A percentile compares a stretch with the other conserved stretches of the same genome.
phyloP scores from a whole-genome alignment of 2,888 invertebrate genomes.

The Stratiomys singularior region DNA sequence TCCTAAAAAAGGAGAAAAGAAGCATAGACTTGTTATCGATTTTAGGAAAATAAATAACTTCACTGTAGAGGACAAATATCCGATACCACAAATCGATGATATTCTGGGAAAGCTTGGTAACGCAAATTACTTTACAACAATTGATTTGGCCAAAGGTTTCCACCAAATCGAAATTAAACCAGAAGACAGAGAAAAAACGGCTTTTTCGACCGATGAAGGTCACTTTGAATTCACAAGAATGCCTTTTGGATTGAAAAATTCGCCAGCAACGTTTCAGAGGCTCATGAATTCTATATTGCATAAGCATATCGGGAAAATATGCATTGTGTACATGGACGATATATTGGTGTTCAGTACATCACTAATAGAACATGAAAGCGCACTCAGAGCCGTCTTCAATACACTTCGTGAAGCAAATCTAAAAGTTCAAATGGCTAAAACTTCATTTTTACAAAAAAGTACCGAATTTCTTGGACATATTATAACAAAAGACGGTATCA shows the following conservation, averaged over 20 bases:
- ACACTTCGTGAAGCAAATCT: conserved; percentile 53
- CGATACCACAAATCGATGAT: conserved; percentile 46
- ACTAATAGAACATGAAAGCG: conserved; percentile 55
- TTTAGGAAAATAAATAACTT: conserved; percentile 48
- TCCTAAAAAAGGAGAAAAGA: background rate
- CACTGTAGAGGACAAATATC: conserved; percentile 27
- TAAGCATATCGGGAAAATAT: conserved; percentile 52
- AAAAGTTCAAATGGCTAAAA: conserved; percentile 54
- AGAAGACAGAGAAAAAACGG: conserved; percentile 54
- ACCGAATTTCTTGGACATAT: conserved; percentile 55
- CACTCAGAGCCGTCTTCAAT: conserved; percentile 53
- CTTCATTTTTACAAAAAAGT: conserved; percentile 1
- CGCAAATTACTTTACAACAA: conserved; percentile 29
- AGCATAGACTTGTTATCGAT: conserved; percentile 35
- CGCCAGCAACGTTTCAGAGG: conserved; percentile 55
- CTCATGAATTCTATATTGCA: conserved; percentile 54
- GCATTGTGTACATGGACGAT: conserved; percentile 51
- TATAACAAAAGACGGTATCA: conserved; percentile 56
- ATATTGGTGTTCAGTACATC: conserved; percentile 54
- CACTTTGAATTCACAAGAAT: conserved; percentile 58
- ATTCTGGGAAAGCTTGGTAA: conserved; percentile 51
- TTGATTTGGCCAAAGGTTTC: conserved; percentile 38
- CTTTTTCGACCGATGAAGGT: conserved; percentile 55
- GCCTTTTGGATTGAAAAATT: conserved; percentile 62
- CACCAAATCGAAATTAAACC: conserved; percentile 50